These are phyloP conservation scores for Pangasius krempfi DNA, from an alignment of 2,797 vertebrate genomes.

Conservation along the genomic window DNA sequence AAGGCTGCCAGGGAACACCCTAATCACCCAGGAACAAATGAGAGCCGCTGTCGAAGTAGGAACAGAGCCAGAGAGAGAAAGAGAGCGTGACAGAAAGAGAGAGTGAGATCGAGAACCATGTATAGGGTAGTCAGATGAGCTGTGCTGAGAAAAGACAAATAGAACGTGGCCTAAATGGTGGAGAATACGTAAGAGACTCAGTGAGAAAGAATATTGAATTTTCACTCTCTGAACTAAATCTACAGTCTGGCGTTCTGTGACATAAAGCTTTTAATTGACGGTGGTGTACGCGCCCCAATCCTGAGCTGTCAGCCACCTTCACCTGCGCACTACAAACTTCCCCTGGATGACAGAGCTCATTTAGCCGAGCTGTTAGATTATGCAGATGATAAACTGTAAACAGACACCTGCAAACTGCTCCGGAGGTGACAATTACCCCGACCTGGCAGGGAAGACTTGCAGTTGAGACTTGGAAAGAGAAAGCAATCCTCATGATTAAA, in stretches of 20 bases:
- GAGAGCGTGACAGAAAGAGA: constrained; percentile 33
- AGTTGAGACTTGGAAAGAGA: constrained; percentile 41
- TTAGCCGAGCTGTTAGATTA: constrained; percentile 59
- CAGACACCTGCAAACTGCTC: constrained; percentile 50
- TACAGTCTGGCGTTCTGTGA: background rate
- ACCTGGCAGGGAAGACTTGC: constrained; percentile 38
- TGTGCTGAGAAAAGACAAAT: constrained; percentile 10
- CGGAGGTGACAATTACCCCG: constrained; percentile 57
- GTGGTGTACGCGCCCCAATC: constrained; percentile 37
- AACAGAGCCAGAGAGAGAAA: constrained; percentile 25
- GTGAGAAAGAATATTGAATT: constrained; percentile 18
- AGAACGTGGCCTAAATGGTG: background rate
- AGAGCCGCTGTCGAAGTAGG: constrained; percentile 17
- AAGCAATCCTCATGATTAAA: constrained; percentile 60
- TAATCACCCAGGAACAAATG: constrained; percentile 46
- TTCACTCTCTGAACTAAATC: background rate
- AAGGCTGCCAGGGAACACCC: constrained; percentile 43
- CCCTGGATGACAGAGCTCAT: constrained; percentile 53
- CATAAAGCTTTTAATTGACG: constrained; percentile 43
- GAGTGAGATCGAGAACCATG: constrained; percentile 15
- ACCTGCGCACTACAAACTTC: constrained; percentile 10
- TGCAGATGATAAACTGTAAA: constrained; percentile 55
- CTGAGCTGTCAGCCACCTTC: constrained; percentile 34
- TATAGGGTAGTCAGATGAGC: background rate
- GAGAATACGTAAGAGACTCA: background rate